Evolutionary conservation across 2,797 vertebrate genomes (phyloP).

Genomic region (Podargus strigoides): DNA sequence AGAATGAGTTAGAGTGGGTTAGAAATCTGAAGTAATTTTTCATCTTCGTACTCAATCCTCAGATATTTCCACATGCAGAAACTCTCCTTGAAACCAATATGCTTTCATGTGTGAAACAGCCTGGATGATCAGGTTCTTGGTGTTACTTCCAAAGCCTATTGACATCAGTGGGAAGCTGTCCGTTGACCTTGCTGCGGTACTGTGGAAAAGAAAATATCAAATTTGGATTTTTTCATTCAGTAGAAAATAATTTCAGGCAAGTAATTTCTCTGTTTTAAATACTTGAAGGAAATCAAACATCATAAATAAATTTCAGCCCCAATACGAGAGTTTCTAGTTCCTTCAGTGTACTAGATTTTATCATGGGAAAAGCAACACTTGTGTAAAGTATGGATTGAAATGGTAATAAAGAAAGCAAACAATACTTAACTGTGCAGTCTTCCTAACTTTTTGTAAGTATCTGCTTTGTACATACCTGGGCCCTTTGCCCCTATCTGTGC

Average conservation of each 20-base stretch:
- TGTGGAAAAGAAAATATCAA: not conserved
- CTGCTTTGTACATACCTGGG: not conserved
- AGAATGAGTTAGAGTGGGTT: too few relatives aligned
- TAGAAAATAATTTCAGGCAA: not conserved
- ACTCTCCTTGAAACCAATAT: not conserved
- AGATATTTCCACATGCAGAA: not conserved
- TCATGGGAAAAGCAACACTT: not conserved
- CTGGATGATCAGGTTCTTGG: not conserved
- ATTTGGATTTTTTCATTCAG: not conserved
- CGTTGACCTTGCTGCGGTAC: not conserved
- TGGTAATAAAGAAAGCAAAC: not conserved
- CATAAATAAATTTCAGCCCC: not conserved
- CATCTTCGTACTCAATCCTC: not conserved
- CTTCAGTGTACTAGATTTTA: not conserved
- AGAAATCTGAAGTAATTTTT: not conserved
- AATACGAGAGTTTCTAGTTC: not conserved
- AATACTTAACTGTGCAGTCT: not conserved
- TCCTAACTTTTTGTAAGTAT: not conserved
- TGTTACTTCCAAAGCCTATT: not conserved
- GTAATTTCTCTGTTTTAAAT: not conserved
- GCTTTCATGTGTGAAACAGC: not conserved
- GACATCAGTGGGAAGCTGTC: not conserved
- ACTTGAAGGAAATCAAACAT: not conserved
- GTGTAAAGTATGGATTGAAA: not conserved
- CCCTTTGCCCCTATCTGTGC: not conserved